These are phyloP conservation scores for Morus bassanus DNA, from an alignment of 2,797 vertebrate genomes.

Conservation along the genomic window DNA sequence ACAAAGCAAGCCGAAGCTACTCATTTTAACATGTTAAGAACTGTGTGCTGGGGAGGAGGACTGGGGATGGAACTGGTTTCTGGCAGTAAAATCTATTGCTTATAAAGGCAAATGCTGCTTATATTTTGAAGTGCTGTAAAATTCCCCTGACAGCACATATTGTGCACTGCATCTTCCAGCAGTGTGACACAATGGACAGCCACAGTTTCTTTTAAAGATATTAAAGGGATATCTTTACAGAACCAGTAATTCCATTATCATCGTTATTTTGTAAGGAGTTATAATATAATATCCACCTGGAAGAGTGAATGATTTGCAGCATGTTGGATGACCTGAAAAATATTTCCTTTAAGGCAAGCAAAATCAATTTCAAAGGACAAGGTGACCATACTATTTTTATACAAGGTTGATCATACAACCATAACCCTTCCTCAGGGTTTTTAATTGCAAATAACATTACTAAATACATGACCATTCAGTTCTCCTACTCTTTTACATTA, in stretches of 20 bases:
- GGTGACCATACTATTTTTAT: conserved; percentile 51
- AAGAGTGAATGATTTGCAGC: neutral
- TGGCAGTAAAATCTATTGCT: neutral
- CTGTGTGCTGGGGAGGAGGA: neutral
- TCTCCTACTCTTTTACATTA: neutral
- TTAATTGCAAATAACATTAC: conserved; percentile 27
- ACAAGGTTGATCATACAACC: neutral
- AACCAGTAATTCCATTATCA: neutral
- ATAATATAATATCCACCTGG: neutral
- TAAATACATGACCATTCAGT: neutral
- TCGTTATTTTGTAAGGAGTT: neutral
- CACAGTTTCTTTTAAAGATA: neutral
- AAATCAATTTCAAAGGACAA: conserved; percentile 16
- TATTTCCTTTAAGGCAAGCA: neutral
- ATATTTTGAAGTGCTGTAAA: neutral
- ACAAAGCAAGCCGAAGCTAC: neutral
- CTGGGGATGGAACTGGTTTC: neutral
- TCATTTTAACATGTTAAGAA: neutral
- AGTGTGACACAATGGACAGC: neutral
- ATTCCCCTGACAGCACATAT: neutral
- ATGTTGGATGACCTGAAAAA: neutral
- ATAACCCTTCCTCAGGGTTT: neutral
- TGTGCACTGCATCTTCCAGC: neutral
- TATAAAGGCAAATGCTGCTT: neutral
- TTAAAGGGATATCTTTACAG: neutral